Evolutionary conservation across 2,888 invertebrate species (phyloP).

Genomic region (Aphrophora alni): DNA sequence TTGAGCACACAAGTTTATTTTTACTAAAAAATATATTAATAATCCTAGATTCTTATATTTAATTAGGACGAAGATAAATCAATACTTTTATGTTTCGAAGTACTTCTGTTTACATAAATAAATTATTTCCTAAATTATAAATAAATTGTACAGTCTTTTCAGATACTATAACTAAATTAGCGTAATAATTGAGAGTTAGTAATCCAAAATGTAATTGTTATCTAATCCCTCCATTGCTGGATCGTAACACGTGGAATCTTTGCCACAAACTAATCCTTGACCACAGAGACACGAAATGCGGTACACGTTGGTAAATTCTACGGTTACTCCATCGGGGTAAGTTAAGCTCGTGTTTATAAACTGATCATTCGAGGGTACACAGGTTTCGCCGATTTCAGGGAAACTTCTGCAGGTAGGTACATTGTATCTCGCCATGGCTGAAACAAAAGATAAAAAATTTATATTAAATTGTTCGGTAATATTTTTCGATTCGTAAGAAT

Average conservation of each 20-base stretch:
- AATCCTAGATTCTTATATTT: too few species aligned
- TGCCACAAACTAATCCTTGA: neutral
- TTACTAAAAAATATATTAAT: too few species aligned
- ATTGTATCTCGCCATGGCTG: neutral
- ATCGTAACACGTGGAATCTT: neutral
- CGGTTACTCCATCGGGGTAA: neutral
- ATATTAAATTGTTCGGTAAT: too few species aligned
- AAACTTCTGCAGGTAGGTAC: neutral
- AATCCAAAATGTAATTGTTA: neutral
- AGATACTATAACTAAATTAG: neutral
- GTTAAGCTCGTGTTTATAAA: neutral
- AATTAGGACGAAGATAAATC: too few species aligned
- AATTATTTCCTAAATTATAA: neutral
- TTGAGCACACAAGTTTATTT: too few species aligned
- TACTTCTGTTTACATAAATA: neutral
- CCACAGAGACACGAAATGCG: neutral
- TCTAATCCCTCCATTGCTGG: neutral
- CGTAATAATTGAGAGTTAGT: neutral
- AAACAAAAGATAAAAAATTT: too few species aligned
- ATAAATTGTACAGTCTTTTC: neutral
- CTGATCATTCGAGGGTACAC: neutral
- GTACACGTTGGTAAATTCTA: neutral
- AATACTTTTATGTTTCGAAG: too few species aligned
- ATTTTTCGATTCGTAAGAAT: too few species aligned
- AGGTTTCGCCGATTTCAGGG: neutral